These are phyloP conservation scores for Cnemophilus loriae DNA, from an alignment of 2,113 vertebrate species.

Conservation along the genomic window DNA sequence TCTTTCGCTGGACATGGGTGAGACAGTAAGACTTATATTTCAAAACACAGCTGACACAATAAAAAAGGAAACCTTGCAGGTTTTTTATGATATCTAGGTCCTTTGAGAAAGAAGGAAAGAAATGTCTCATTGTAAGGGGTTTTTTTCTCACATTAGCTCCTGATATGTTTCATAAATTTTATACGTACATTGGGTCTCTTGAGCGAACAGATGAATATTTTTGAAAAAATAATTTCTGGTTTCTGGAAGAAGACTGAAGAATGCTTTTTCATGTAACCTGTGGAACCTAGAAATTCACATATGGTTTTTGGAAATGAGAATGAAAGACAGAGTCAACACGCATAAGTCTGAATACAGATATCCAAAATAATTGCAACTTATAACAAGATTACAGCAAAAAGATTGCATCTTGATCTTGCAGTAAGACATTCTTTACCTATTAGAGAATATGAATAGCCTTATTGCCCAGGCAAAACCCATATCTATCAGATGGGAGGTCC, in stretches of 20 bases:
- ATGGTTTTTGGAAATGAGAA: rapidly evolving
- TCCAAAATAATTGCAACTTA: neutral
- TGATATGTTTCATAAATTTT: neutral
- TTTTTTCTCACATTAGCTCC: neutral
- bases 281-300: neutral
- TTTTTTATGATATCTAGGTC: neutral
- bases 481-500: neutral
- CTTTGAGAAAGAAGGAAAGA: neutral
- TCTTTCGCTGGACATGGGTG: rapidly evolving
- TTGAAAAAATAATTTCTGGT: neutral
- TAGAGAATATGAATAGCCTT: neutral
- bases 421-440: neutral
- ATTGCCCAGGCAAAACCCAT: neutral
- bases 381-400: neutral
- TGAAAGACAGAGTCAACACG: neutral
- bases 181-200: neutral
- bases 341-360: neutral
- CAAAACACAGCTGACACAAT: neutral
- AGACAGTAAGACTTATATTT: neutral
- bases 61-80: neutral
- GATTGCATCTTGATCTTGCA: neutral
- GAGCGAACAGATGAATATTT: neutral
- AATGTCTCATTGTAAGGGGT: neutral
- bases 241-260: neutral
- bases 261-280: neutral